These are phyloP conservation scores for Hypomecis punctinalis DNA, from an alignment of 2,888 invertebrate genomes.

Conservation along the genomic window DNA sequence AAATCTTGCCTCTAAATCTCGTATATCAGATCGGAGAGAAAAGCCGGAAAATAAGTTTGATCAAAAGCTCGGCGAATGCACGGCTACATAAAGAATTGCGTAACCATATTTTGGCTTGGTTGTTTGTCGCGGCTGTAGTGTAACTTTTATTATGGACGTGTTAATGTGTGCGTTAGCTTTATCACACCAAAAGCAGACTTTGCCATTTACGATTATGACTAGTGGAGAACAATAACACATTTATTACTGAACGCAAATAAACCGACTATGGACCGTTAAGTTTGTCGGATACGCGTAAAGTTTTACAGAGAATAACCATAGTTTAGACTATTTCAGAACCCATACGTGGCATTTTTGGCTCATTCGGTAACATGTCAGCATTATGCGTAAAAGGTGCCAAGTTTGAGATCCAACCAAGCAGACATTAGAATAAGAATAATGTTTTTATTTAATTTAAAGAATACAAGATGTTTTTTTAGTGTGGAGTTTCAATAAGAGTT, in stretches of 20 bases:
- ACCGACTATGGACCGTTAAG: slow-evolving; percentile 25
- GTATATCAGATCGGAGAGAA: slow-evolving; percentile 43
- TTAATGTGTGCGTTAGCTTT: slow-evolving; percentile 27
- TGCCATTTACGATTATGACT: slow-evolving; percentile 34
- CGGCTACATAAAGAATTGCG: slow-evolving; percentile 37
- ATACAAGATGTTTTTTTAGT: too few relatives aligned
- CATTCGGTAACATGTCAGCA: neutral
- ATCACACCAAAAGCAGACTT: slow-evolving; percentile 31
- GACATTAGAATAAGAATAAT: too few relatives aligned
- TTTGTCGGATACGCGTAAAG: slow-evolving; percentile 26
- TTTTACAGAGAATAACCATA: slow-evolving; percentile 15
- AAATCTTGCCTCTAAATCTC: slow-evolving; percentile 48
- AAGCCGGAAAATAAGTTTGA: slow-evolving; percentile 44
- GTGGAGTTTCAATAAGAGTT: too few relatives aligned
- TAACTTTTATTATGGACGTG: slow-evolving; percentile 29
- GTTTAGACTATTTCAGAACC: neutral
- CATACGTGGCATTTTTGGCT: neutral
- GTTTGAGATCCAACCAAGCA: too few relatives aligned
- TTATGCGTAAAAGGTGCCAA: too few relatives aligned
- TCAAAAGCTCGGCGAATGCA: slow-evolving; percentile 40
- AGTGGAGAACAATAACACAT: slow-evolving; percentile 36
- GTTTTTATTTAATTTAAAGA: too few relatives aligned
- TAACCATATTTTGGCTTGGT: slow-evolving; percentile 32
- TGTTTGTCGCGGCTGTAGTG: slow-evolving; percentile 27
- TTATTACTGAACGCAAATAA: slow-evolving; percentile 34